A percentile compares a stretch with the other conserved stretches of the same genome.
These are phyloP conservation scores for Lamellibrachia luymesi DNA, from an alignment of 1,140 invertebrate genomes.

Conservation along the genomic window DNA sequence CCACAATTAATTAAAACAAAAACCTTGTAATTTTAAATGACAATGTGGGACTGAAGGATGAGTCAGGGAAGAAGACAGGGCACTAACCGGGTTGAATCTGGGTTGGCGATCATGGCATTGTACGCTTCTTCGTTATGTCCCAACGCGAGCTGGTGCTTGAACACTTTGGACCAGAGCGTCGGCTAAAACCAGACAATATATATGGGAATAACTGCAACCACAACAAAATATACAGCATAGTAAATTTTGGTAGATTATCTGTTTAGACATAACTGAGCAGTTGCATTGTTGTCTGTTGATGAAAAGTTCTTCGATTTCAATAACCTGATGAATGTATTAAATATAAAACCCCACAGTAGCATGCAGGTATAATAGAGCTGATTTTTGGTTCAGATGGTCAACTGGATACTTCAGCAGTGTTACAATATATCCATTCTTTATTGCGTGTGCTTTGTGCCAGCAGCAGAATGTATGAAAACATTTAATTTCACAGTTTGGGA, in stretches of 20 bases:
- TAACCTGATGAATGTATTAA: background rate
- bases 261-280: background rate
- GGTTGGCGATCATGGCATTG: slow-evolving; percentile 75
- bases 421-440: background rate
- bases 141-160: slow-evolving; percentile 80
- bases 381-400: background rate
- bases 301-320: background rate
- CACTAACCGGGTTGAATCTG: slow-evolving; percentile 61
- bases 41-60: background rate
- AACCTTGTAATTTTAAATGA: background rate
- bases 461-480: too few relatives aligned
- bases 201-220: background rate
- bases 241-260: background rate
- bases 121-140: slow-evolving; percentile 81
- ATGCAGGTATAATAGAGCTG: background rate
- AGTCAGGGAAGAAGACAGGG: background rate
- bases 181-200: slow-evolving; percentile 56
- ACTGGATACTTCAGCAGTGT: background rate
- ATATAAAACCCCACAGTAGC: background rate
- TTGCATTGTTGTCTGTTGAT: background rate
- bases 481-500: background rate
- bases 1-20: too few relatives aligned
- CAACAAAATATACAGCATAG: too few relatives aligned
- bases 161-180: slow-evolving; percentile 83
- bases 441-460: background rate